These are phyloP conservation scores for Enteromius afrohamiltoni DNA, from an alignment of 2,797 vertebrate species.

Conservation along the genomic window DNA sequence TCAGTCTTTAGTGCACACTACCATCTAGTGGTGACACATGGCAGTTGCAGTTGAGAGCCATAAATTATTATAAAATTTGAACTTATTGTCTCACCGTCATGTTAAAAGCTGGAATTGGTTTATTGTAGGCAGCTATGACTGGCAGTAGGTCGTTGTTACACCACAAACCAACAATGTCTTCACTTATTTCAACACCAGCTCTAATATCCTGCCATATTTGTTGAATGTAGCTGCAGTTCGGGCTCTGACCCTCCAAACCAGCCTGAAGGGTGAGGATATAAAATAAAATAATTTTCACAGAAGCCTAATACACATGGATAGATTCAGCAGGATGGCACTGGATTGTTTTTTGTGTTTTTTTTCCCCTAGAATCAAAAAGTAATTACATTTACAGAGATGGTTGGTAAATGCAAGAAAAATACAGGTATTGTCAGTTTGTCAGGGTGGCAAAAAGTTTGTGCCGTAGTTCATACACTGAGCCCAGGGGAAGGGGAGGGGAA, in stretches of 20 bases:
- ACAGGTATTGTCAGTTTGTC: neutral
- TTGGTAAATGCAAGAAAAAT: too few species aligned
- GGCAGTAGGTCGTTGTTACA: constrained; percentile 68
- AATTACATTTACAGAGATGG: neutral
- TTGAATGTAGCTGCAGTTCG: constrained; percentile 69
- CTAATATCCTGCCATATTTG: constrained; percentile 68
- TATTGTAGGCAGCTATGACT: constrained; percentile 58
- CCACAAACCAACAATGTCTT: constrained; percentile 66
- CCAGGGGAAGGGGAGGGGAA: neutral
- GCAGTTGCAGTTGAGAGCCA: neutral
- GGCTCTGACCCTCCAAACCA: constrained; percentile 56
- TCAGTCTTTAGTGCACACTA: constrained; percentile 65
- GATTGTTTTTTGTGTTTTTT: neutral
- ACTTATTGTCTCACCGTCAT: constrained; percentile 68
- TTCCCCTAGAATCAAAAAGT: too few species aligned
- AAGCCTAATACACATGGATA: neutral
- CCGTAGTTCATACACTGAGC: neutral
- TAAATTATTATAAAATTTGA: neutral
- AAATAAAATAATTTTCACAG: constrained; percentile 11
- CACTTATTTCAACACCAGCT: constrained; percentile 62
- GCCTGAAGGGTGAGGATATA: constrained; percentile 59
- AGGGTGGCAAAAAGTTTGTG: neutral
- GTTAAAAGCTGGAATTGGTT: constrained; percentile 52
- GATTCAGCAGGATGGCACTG: neutral
- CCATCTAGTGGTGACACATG: constrained; percentile 69